Evolutionary conservation across 2,797 vertebrate genomes (phyloP).

Genomic region (Acanthopagrus latus): DNA sequence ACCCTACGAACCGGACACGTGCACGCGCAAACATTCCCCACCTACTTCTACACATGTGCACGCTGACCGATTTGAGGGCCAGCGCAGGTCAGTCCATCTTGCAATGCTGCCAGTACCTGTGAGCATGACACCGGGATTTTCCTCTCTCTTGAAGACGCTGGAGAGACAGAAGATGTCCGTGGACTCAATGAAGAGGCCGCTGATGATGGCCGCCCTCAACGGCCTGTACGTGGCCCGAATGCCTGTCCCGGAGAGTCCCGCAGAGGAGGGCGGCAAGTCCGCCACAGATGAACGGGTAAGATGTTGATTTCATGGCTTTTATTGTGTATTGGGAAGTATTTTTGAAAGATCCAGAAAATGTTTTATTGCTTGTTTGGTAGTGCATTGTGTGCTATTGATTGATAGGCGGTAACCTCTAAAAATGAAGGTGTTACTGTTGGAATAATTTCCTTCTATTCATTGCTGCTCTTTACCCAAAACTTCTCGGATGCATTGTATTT

Average conservation of each 20-base stretch:
- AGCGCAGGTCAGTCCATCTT: slow-evolving; percentile 35
- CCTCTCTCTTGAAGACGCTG: slow-evolving; percentile 90
- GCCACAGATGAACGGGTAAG: slow-evolving; percentile 95
- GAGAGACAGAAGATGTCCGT: slow-evolving; percentile 98
- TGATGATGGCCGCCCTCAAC: slow-evolving; percentile 96
- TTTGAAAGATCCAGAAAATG: neutral
- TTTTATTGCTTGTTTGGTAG: neutral
- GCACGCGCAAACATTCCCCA: slow-evolving; percentile 17
- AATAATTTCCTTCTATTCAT: neutral
- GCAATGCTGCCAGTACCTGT: slow-evolving; percentile 81
- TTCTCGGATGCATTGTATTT: neutral
- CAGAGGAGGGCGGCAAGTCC: slow-evolving; percentile 86
- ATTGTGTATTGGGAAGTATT: neutral
- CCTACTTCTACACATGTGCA: slow-evolving; percentile 34
- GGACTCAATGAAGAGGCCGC: slow-evolving; percentile 96
- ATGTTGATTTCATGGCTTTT: neutral
- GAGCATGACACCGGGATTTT: slow-evolving; percentile 85
- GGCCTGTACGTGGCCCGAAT: slow-evolving; percentile 93
- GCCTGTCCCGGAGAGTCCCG: slow-evolving; percentile 90
- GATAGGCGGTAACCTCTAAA: neutral
- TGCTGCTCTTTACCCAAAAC: neutral
- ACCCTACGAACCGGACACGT: slow-evolving; percentile 24
- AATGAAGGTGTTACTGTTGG: neutral
- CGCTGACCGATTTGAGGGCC: slow-evolving; percentile 3
- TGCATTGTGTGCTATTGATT: neutral